Conservation (phyloP, 2,888 invertebrate genomes). For the Aquatica leii region DNA sequence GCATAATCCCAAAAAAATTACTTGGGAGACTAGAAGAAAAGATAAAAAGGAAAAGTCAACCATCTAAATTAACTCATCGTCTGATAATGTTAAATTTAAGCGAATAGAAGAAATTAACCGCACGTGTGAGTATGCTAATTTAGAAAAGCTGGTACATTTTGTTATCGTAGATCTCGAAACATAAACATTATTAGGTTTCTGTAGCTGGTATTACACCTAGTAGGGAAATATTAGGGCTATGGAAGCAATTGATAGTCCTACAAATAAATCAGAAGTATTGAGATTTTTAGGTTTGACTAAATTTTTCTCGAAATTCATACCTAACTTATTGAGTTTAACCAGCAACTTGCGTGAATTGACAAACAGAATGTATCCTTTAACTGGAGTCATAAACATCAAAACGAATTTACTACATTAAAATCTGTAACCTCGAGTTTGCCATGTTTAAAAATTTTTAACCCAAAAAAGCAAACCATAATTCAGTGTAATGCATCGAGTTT, state of each 20-base stretch:
- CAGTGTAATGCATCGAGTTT: constrained; percentile 34
- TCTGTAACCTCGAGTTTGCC: no score
- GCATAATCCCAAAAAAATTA: no score
- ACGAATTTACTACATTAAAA: not conserved
- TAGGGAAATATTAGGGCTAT: not conserved
- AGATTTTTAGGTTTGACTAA: not conserved
- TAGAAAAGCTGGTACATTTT: not conserved
- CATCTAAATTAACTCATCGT: not conserved
- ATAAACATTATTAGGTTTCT: not conserved
- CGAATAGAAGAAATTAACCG: no score
- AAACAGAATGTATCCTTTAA: not conserved
- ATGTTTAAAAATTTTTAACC: constrained; percentile 34
- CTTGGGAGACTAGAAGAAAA: no score
- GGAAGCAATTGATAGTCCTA: not conserved
- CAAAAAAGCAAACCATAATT: no score
- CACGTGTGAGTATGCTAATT: no score
- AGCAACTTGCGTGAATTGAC: not conserved
- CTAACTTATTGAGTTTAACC: not conserved
- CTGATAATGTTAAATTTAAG: no score
- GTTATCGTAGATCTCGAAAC: not conserved
- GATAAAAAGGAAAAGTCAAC: not conserved
- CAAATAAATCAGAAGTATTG: not conserved
- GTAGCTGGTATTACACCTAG: not conserved
- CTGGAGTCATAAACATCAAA: not conserved
- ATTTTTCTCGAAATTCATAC: not conserved